phyloP scores from a whole-genome alignment of 2,797 vertebrate genomes.

The Champsocephalus gunnari region DNA sequence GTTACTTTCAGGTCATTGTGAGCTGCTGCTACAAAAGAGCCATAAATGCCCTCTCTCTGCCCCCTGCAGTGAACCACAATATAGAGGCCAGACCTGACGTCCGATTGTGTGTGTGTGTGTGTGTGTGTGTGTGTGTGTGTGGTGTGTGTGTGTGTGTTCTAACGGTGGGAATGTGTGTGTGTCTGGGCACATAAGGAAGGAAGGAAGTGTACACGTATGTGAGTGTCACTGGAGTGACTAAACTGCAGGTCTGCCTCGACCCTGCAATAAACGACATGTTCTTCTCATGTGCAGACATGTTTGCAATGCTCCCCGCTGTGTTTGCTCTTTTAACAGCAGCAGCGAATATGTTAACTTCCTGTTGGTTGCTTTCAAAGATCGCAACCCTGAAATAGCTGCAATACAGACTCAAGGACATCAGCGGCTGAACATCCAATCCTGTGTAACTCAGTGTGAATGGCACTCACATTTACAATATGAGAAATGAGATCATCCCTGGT shows the following conservation, averaged over 20 bases:
- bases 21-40: conserved; percentile 49
- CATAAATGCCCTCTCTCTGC: conserved; percentile 49
- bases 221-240: neutral
- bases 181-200: neutral
- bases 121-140: conserved; percentile 11
- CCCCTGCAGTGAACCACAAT: conserved; percentile 54
- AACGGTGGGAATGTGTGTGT: neutral
- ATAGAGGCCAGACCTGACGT: conserved; percentile 13
- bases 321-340: conserved; percentile 21
- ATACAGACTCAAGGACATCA: conserved; percentile 21
- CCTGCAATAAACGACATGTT: neutral
- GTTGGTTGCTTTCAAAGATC: conserved; percentile 13
- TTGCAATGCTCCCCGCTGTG: neutral
- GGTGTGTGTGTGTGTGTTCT: neutral
- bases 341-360: neutral
- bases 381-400: neutral
- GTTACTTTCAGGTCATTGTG: conserved; percentile 67
- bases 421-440: neutral
- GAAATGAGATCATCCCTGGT: conserved; percentile 1
- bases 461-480: neutral
- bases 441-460: neutral
- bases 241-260: conserved; percentile 5
- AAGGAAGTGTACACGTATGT: neutral
- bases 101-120: conserved; percentile 16
- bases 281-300: neutral